phyloP scores from a whole-genome alignment of 2,888 invertebrate species.

The Chironomus riparius region DNA sequence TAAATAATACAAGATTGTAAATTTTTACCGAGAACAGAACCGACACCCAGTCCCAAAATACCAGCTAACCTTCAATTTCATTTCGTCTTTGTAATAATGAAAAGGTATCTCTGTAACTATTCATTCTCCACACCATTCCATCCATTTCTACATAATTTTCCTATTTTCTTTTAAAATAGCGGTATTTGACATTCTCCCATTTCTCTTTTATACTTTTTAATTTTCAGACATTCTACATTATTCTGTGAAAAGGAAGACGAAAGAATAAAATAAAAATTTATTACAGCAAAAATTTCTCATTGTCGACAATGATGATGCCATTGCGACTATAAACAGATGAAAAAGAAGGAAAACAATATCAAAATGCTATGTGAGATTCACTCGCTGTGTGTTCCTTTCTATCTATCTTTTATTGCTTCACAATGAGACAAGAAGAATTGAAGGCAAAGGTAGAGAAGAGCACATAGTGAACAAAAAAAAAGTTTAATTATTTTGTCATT shows the following conservation, averaged over 20 bases:
- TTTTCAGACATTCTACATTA: background rate
- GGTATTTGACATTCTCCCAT: background rate
- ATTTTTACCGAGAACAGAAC: too few species aligned
- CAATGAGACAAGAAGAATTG: background rate
- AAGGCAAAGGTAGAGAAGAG: background rate
- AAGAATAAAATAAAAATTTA: background rate
- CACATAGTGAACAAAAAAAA: slow-evolving; percentile 1
- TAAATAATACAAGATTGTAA: too few species aligned
- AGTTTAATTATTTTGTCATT: slow-evolving; percentile 26
- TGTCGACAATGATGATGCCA: too few species aligned
- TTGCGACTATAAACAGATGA: background rate
- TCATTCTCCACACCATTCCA: background rate
- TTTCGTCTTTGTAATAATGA: too few species aligned
- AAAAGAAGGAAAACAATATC: background rate
- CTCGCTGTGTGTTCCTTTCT: background rate
- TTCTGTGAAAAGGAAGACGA: background rate
- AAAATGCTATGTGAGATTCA: background rate
- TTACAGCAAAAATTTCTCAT: background rate
- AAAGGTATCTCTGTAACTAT: too few species aligned
- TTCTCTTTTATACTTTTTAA: background rate
- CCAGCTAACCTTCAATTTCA: too few species aligned
- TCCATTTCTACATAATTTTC: background rate
- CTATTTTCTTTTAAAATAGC: background rate
- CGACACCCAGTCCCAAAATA: too few species aligned
- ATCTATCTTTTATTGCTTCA: background rate